Percentiles rank a stretch among this genome's conserved stretches.
Conservation (phyloP, 1,140 invertebrate genomes). For the Hormaphis cornu region DNA sequence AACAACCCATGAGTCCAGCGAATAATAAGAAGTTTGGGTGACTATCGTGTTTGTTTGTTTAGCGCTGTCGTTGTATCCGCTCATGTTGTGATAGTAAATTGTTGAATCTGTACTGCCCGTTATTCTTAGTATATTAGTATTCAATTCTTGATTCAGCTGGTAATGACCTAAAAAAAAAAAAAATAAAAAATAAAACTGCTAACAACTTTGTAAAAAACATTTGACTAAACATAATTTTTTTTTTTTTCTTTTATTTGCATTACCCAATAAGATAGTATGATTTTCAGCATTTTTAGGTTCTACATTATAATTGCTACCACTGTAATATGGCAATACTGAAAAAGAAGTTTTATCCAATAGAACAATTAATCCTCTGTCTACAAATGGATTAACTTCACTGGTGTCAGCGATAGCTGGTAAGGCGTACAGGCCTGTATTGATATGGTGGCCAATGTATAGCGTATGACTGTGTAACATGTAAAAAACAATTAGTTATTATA, state of each 20-base stretch:
- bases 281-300: slow-evolving; percentile 46
- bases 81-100: slow-evolving; percentile 30
- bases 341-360: slow-evolving; percentile 25
- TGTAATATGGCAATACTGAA: slow-evolving; percentile 27
- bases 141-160: slow-evolving; percentile 29
- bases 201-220: slow-evolving; percentile 10
- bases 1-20: neutral
- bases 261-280: slow-evolving; percentile 34
- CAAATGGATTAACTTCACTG: slow-evolving; percentile 39
- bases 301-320: slow-evolving; percentile 17
- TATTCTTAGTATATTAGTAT: slow-evolving; percentile 15
- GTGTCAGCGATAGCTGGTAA: slow-evolving; percentile 87
- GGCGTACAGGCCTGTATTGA: slow-evolving; percentile 72
- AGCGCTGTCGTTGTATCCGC: slow-evolving; percentile 19
- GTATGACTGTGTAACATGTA: slow-evolving; percentile 61
- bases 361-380: slow-evolving; percentile 27
- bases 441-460: slow-evolving; percentile 85
- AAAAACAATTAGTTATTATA: neutral
- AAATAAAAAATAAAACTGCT: no score
- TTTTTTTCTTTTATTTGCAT: slow-evolving; percentile 27
- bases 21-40: slow-evolving; percentile 2
- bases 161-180: slow-evolving; percentile 17
- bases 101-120: slow-evolving; percentile 16
- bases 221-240: neutral
- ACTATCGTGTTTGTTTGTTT: slow-evolving; percentile 26